These are phyloP conservation scores for Brachionichthys hirsutus DNA, from an alignment of 2,113 vertebrate genomes.

Conservation along the genomic window DNA sequence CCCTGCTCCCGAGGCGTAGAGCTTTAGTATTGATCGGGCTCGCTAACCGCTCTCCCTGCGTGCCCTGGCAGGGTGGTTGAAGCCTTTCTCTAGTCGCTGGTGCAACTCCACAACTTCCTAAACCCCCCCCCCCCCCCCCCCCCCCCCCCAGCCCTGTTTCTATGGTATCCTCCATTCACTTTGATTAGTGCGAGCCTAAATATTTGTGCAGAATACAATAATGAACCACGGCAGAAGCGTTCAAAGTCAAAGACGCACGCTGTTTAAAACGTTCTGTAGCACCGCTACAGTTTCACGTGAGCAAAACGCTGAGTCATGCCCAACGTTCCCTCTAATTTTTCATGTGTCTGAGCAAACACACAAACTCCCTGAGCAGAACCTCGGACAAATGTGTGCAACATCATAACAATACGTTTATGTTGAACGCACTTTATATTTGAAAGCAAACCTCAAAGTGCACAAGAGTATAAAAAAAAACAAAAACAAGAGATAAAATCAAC, in stretches of 20 bases:
- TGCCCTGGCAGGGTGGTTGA: constrained; percentile 48
- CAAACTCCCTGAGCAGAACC: too few species aligned
- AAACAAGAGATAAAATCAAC: too few species aligned
- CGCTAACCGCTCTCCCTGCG: constrained; percentile 48
- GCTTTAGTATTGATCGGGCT: constrained; percentile 62
- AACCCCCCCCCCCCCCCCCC: not conserved
- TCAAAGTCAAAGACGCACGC: not conserved
- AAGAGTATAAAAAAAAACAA: too few species aligned
- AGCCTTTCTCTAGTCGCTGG: constrained; percentile 32
- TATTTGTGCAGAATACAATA: constrained; percentile 18
- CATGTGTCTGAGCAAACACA: too few species aligned
- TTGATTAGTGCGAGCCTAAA: not conserved
- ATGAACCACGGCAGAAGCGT: constrained; percentile 6
- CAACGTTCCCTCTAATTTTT: too few species aligned
- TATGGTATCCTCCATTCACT: constrained; percentile 12
- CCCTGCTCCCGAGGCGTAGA: constrained; percentile 32
- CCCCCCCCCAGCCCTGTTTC: not conserved
- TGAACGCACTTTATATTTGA: too few species aligned
- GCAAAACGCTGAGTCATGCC: too few species aligned
- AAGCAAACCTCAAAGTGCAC: too few species aligned
- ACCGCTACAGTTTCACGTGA: constrained; percentile 23
- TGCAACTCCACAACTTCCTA: constrained; percentile 7
- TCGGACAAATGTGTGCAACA: too few species aligned
- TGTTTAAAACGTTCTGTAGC: too few species aligned
- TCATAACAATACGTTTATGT: too few species aligned